phyloP scores from a whole-genome alignment of 2,113 vertebrate species.

The Scartelaos histophorus region DNA sequence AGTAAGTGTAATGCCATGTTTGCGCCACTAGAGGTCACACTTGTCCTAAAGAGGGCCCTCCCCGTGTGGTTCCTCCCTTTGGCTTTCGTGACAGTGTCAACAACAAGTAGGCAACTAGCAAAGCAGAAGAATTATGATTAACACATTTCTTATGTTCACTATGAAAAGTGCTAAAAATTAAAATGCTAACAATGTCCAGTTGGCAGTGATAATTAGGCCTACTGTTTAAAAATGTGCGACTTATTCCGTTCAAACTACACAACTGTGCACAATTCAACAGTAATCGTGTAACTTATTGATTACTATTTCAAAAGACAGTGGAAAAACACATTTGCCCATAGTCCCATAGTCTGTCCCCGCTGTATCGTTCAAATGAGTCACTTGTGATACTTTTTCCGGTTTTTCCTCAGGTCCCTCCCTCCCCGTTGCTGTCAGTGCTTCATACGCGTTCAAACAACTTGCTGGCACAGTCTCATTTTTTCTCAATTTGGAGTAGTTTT shows the following conservation, averaged over 20 bases:
- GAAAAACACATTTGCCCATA: neutral
- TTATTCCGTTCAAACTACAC: neutral
- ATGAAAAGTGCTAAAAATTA: neutral
- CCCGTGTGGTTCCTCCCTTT: constrained; percentile 21
- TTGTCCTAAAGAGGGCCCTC: neutral
- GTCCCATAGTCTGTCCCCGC: neutral
- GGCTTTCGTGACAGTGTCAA: constrained; percentile 19
- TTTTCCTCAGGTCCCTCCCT: constrained; percentile 58
- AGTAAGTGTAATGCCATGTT: constrained; percentile 24
- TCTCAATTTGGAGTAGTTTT: neutral
- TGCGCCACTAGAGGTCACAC: constrained; percentile 49
- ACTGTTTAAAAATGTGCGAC: no score
- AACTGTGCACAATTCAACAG: neutral
- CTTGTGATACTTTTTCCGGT: constrained; percentile 71
- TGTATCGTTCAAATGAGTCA: neutral
- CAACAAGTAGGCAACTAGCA: constrained; percentile 3
- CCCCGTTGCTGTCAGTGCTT: constrained; percentile 43
- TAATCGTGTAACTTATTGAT: neutral
- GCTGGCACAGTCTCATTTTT: neutral
- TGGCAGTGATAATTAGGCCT: neutral
- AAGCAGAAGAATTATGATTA: neutral
- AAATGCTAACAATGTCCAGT: neutral
- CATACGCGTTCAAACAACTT: constrained; percentile 36
- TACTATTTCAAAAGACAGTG: neutral
- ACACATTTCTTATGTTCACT: neutral